Evolutionary conservation across 2,888 invertebrate species (phyloP).

Genomic region (Dasysyrphus tricinctus): DNA sequence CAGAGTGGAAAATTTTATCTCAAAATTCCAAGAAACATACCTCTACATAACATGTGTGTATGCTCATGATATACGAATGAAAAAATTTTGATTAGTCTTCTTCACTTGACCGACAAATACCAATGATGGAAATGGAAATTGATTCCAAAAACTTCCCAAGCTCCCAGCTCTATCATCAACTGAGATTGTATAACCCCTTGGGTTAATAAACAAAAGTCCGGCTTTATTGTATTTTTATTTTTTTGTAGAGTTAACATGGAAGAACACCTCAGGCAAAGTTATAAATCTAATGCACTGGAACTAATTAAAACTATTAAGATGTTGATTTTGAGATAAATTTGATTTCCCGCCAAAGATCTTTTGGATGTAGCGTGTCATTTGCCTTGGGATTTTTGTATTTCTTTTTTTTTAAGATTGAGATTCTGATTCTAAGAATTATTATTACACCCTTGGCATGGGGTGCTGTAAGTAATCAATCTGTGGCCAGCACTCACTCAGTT

Average conservation of each 20-base stretch:
- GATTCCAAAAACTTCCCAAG: slow-evolving; percentile 28
- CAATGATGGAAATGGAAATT: slow-evolving; percentile 29
- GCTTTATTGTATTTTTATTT: slow-evolving; percentile 12
- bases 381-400: slow-evolving; percentile 36
- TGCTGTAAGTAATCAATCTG: slow-evolving; percentile 38
- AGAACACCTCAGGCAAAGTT: slow-evolving; percentile 20
- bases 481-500: slow-evolving; percentile 4
- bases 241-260: neutral
- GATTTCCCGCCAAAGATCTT: slow-evolving; percentile 47
- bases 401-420: neutral
- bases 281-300: slow-evolving; percentile 56
- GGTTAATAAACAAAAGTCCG: slow-evolving; percentile 65
- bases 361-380: slow-evolving; percentile 41
- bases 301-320: slow-evolving; percentile 68
- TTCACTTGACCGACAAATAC: slow-evolving; percentile 40
- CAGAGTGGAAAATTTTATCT: slow-evolving; percentile 4
- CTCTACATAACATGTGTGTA: neutral
- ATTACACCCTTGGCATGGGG: slow-evolving; percentile 38
- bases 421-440: slow-evolving; percentile 18
- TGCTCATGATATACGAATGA: slow-evolving; percentile 35
- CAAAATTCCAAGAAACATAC: slow-evolving; percentile 15
- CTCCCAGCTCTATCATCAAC: neutral
- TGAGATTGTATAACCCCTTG: slow-evolving; percentile 25
- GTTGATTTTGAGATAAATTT: slow-evolving; percentile 47
- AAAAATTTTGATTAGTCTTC: slow-evolving; percentile 38